Base-by-base conservation (phyloP, 1,140 invertebrate species). In the Cotesia glomerata region DNA sequence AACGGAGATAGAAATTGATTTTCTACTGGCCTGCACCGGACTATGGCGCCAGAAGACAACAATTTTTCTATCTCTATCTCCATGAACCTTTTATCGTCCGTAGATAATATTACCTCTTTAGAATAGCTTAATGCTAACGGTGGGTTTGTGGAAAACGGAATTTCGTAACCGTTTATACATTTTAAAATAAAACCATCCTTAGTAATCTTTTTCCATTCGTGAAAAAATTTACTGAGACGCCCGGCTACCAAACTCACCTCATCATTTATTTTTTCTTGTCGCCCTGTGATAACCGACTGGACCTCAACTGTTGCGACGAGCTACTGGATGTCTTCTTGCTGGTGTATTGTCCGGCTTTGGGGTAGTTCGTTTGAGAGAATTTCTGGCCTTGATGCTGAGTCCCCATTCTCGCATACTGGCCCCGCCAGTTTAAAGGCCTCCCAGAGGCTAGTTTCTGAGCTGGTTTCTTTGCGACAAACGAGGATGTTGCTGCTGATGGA, bases 381-480 rank as follows among this genome's bases (percentile, higher is more conserved):
- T 52, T 63, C 61, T 63, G 69, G 61, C 69, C 35, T 59, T 71
- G 69, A 64, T 71, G 54, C 61, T 32, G n/a, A 34, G 39, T 62
- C 18, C 61, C 59, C 69, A 11, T 39, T 52, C 45, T 71, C 18
- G 69, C 36, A 71, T 39, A 64, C 35, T 35, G 45, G 69, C 59
- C 69, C 45, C 45, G 5, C 69, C 69, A 71, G 69, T 71, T 71
- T 71, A 62, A 64, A 49, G 59, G 2, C 4, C 69, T 58, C 34
- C 61, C 61, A 62, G 8, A 13, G 9, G 13, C 1, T 62, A 2
- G 61, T 39, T n/a, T 34, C 13, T 13, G 11, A 7, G 35, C 34
- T 62, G 32, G 4, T 11, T 62, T 32, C 35, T 16, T 34, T 36
- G 18, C 26, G 3, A 0, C 4, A 13, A 13, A 4, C 35, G 35